Conservation (phyloP, 2,888 invertebrate species). For the Dione vanillae region DNA sequence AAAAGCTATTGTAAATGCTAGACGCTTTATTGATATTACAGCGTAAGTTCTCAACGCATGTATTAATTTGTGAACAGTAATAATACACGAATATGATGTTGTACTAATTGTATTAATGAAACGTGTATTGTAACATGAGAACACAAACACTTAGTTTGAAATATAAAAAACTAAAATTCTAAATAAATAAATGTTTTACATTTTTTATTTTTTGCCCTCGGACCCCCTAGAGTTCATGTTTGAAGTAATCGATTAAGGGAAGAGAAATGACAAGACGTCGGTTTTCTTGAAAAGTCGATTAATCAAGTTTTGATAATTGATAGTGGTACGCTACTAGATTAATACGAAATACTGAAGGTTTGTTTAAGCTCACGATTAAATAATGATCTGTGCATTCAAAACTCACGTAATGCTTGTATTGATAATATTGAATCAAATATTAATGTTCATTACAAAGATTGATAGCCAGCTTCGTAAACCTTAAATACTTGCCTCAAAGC, state of each 20-base stretch:
- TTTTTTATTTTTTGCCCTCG: constrained; percentile 61
- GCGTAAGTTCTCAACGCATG: constrained; percentile 58
- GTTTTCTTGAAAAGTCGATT: constrained; percentile 75
- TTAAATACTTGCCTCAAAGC: neutral
- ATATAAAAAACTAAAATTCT: constrained; percentile 65
- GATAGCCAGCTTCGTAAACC: constrained; percentile 9
- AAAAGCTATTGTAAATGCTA: constrained; percentile 67
- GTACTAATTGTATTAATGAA: constrained; percentile 53
- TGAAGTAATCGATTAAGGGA: constrained; percentile 82
- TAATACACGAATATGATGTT: constrained; percentile 60
- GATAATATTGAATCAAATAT: constrained; percentile 33
- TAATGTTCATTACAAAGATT: constrained; percentile 35
- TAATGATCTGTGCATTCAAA: constrained; percentile 46
- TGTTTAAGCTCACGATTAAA: constrained; percentile 47
- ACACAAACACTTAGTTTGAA: constrained; percentile 7
- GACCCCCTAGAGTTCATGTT: constrained; percentile 80
- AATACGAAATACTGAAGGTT: constrained; percentile 62
- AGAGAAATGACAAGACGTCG: constrained; percentile 83
- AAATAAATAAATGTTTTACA: constrained; percentile 69
- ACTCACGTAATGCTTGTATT: constrained; percentile 40
- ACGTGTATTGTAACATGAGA: constrained; percentile 42
- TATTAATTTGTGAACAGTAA: constrained; percentile 60
- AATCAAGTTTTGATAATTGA: constrained; percentile 82
- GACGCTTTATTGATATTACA: constrained; percentile 58
- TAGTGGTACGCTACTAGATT: constrained; percentile 78